Percentiles rank a stretch among this genome's conserved stretches.
phyloP scores from a whole-genome alignment of 1,140 invertebrate species.

The Eupristina koningsbergeri region DNA sequence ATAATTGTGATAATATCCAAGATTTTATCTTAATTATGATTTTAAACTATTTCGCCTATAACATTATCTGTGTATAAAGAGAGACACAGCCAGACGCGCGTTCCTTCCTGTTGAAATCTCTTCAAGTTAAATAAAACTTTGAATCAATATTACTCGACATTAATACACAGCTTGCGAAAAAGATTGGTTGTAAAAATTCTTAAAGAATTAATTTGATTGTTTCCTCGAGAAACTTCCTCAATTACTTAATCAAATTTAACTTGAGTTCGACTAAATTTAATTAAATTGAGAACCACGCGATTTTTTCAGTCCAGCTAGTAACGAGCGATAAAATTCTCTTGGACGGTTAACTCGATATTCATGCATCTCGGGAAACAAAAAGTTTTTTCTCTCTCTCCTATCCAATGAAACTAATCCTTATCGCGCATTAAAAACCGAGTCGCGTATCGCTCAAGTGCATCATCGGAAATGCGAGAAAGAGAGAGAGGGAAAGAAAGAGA shows the following conservation, averaged over 20 bases:
- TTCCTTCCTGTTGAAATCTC: background rate
- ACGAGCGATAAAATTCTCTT: background rate
- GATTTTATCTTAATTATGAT: background rate
- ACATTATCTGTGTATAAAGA: background rate
- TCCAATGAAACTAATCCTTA: background rate
- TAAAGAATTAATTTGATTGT: background rate
- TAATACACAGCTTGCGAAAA: background rate
- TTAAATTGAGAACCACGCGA: background rate
- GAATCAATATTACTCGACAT: background rate
- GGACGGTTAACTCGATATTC: background rate
- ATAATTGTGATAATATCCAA: background rate
- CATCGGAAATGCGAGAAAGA: background rate
- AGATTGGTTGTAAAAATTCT: background rate
- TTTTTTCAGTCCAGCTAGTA: background rate
- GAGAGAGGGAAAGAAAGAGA: too few species aligned
- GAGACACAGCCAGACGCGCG: background rate
- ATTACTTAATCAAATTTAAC: background rate
- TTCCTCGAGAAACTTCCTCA: background rate
- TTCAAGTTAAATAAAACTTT: background rate
- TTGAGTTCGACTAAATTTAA: background rate
- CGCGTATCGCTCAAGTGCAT: background rate
- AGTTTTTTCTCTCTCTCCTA: background rate
- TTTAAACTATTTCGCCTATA: background rate
- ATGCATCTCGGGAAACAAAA: background rate
- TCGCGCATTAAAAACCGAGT: background rate